Evolutionary conservation across 2,888 invertebrate genomes (phyloP).

Genomic region (Pemphredon lugubris): DNA sequence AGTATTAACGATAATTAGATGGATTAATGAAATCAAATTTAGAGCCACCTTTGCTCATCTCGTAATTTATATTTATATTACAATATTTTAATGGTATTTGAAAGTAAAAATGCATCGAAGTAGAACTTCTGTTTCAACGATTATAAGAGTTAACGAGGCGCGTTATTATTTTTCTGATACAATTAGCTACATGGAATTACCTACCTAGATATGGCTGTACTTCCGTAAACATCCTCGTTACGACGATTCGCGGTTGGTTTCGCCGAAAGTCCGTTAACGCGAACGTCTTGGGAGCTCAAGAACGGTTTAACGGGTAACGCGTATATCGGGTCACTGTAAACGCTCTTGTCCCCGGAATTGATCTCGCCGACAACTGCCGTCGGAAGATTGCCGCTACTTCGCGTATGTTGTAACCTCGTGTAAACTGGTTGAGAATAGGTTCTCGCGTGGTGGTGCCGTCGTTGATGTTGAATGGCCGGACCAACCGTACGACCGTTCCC

Average conservation of each 20-base stretch:
- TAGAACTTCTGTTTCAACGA: too few species aligned
- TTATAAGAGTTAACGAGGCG: too few species aligned
- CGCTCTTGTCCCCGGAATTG: conserved; percentile 58
- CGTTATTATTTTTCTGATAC: too few species aligned
- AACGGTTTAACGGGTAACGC: conserved; percentile 78
- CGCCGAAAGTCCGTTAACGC: conserved; percentile 70
- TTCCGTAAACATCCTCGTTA: conserved; percentile 56
- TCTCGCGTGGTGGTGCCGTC: conserved; percentile 66
- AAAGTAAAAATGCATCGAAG: too few species aligned
- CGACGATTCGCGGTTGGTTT: conserved; percentile 44
- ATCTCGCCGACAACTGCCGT: conserved; percentile 36
- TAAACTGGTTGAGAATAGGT: conserved; percentile 77
- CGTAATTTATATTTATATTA: too few species aligned
- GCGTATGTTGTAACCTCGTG: conserved; percentile 65
- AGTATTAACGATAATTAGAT: too few species aligned
- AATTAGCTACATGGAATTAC: too few species aligned
- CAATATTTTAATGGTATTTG: too few species aligned
- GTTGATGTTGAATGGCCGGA: conserved; percentile 45
- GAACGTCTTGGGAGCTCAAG: conserved; percentile 77
- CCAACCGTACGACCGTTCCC: conserved; percentile 29
- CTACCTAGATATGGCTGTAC: conserved; percentile 47
- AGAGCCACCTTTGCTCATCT: too few species aligned
- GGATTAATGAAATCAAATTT: too few species aligned
- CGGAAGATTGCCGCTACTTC: conserved; percentile 71
- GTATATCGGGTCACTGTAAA: conserved; percentile 77